These are phyloP conservation scores for Leptobrachium ailaonicum DNA, from an alignment of 2,113 vertebrate genomes.

Conservation along the genomic window DNA sequence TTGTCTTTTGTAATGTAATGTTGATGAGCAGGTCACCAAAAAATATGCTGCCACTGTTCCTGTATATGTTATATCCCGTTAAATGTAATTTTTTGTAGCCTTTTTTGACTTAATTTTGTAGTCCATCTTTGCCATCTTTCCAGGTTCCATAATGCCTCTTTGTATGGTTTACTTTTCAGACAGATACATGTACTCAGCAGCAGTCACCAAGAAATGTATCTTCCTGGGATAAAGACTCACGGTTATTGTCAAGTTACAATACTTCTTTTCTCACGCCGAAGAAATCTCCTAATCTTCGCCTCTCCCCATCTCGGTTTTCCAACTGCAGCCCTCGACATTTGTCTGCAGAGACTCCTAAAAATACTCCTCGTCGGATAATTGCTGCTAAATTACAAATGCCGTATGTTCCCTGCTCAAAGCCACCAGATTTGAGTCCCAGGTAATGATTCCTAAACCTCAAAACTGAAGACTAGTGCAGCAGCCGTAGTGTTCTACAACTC, in stretches of 20 bases:
- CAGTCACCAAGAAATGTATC: slow-evolving; percentile 14
- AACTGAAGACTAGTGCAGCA: no score
- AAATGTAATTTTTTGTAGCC: no score
- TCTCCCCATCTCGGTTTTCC: slow-evolving; percentile 54
- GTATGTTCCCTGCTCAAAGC: slow-evolving; percentile 55
- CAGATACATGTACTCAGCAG: slow-evolving; percentile 9
- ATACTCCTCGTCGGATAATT: neutral
- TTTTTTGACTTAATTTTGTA: no score
- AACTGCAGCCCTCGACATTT: slow-evolving; percentile 51
- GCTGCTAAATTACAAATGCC: slow-evolving; percentile 48
- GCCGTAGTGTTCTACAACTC: no score
- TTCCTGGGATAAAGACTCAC: neutral
- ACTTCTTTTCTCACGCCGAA: slow-evolving; percentile 9
- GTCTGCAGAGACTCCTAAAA: slow-evolving; percentile 22
- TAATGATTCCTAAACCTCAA: slow-evolving; percentile 40
- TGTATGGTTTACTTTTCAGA: slow-evolving; percentile 5
- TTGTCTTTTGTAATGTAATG: no score
- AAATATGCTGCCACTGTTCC: no score
- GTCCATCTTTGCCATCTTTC: no score
- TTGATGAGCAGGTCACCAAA: no score
- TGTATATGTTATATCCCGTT: no score
- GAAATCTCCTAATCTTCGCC: slow-evolving; percentile 51
- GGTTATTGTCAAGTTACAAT: neutral
- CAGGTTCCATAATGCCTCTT: no score
- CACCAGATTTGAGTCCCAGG: slow-evolving; percentile 67